These are phyloP conservation scores for Oryzias woworae DNA, from an alignment of 2,113 vertebrate species.

Conservation along the genomic window DNA sequence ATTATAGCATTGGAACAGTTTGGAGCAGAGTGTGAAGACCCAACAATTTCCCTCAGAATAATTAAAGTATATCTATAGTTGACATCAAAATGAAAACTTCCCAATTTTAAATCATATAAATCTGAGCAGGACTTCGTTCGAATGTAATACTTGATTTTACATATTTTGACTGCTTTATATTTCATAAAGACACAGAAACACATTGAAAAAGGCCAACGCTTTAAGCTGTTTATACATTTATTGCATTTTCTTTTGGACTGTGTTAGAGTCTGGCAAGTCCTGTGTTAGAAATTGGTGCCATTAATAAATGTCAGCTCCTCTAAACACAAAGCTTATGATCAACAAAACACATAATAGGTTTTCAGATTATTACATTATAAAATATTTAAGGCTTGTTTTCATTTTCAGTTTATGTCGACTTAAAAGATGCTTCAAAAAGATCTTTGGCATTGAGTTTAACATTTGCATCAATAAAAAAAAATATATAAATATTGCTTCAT, in stretches of 20 bases:
- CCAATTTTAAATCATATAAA: too few relatives aligned
- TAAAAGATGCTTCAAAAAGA: slow-evolving; percentile 16
- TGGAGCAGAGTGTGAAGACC: too few relatives aligned
- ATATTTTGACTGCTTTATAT: background rate
- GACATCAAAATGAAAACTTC: too few relatives aligned
- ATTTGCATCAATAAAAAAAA: slow-evolving; percentile 31
- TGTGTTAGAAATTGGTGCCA: background rate
- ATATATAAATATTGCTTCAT: slow-evolving; percentile 53
- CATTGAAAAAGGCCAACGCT: background rate
- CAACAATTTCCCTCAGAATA: too few relatives aligned
- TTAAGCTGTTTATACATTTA: background rate
- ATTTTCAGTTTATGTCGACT: too few relatives aligned
- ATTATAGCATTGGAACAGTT: too few relatives aligned
- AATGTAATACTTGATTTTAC: background rate
- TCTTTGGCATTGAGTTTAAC: slow-evolving; percentile 19
- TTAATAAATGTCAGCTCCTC: background rate
- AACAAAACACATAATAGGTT: background rate
- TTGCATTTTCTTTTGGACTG: background rate
- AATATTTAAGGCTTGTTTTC: too few relatives aligned
- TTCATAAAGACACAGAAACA: background rate
- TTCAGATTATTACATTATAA: background rate
- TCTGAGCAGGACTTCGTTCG: too few relatives aligned
- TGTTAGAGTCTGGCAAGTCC: background rate
- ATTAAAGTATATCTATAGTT: too few relatives aligned
- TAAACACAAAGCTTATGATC: background rate